These are phyloP conservation scores for Lasioglossum baleicum DNA, from an alignment of 1,140 invertebrate genomes.

Conservation along the genomic window DNA sequence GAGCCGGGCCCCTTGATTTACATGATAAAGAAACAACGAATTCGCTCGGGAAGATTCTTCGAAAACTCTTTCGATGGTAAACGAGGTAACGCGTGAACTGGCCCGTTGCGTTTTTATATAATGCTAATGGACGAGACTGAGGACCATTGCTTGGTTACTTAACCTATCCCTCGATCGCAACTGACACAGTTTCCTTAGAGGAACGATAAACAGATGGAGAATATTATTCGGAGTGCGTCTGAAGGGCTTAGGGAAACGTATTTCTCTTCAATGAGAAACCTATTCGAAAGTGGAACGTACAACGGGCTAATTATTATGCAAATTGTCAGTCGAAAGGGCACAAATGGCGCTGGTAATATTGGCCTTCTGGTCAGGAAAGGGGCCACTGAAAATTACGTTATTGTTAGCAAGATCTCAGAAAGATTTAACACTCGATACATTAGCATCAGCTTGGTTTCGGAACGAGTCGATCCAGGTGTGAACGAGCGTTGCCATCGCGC, in stretches of 20 bases:
- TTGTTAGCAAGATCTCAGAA: neutral
- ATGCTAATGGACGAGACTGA: constrained; percentile 9
- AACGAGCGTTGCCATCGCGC: no score
- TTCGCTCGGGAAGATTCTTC: constrained; percentile 6
- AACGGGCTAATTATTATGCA: neutral
- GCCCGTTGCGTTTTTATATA: neutral
- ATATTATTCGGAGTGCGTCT: neutral
- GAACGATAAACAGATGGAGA: neutral
- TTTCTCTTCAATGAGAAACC: neutral
- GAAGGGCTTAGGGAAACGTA: neutral
- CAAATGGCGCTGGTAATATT: no score
- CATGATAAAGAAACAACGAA: constrained; percentile 12
- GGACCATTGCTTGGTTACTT: neutral
- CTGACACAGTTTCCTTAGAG: neutral
- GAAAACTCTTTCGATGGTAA: neutral
- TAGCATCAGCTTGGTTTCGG: no score
- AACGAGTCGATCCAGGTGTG: no score
- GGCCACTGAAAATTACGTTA: neutral
- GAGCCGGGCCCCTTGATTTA: neutral
- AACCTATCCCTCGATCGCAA: neutral
- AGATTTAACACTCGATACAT: no score
- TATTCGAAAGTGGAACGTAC: neutral
- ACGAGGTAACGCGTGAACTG: constrained; percentile 1
- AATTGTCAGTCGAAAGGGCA: neutral
- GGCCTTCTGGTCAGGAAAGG: neutral